Base-by-base conservation (phyloP, 2,888 invertebrate genomes). In the Anodontia alba region DNA sequence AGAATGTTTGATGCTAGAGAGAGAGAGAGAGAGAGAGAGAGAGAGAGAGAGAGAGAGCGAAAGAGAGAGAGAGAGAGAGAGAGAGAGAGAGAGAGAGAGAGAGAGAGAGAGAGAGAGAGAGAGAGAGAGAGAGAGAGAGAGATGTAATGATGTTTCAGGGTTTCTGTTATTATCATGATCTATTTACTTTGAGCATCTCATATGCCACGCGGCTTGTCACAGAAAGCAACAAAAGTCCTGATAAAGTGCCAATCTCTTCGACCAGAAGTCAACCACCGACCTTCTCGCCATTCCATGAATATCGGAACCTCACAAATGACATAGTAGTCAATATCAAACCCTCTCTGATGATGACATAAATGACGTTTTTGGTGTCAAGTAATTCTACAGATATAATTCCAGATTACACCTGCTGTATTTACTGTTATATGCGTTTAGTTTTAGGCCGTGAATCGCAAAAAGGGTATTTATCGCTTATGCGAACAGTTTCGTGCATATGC, bases 81-180 rank as follows among this genome's bases (percentile, higher is more conserved):
- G n/a, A n/a, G n/a, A n/a, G n/a, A n/a, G n/a, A n/a, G n/a, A n/a
- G n/a, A n/a, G n/a, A n/a, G n/a, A n/a, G n/a, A n/a, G n/a, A n/a
- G n/a, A n/a, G n/a, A n/a, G n/a, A n/a, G n/a, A n/a, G 54, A 54
- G 54, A 54, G 26, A 54, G 54, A 54, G 26, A 54, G 54, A 54
- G 26, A 54, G 54, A 54, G 26, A 54, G 54, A 54, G 26, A 54
- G 54, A 54, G 26, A 54, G 54, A 54, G 26, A 54, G 54, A 54
- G 10, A n/a, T 5, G 12, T 5, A 38, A 12, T 8, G 38, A 5
- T 5, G 38, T 38, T 38, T n/a, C n/a, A n/a, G n/a, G n/a, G n/a
- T n/a, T n/a, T n/a, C n/a, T n/a, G n/a, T n/a, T n/a, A n/a, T n/a
- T n/a, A n/a, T n/a, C n/a, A n/a, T n/a, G n/a, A n/a, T n/a, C n/a